Evolutionary conservation across 2,797 vertebrate species (phyloP).

Genomic region (Diglossa cyanea): DNA sequence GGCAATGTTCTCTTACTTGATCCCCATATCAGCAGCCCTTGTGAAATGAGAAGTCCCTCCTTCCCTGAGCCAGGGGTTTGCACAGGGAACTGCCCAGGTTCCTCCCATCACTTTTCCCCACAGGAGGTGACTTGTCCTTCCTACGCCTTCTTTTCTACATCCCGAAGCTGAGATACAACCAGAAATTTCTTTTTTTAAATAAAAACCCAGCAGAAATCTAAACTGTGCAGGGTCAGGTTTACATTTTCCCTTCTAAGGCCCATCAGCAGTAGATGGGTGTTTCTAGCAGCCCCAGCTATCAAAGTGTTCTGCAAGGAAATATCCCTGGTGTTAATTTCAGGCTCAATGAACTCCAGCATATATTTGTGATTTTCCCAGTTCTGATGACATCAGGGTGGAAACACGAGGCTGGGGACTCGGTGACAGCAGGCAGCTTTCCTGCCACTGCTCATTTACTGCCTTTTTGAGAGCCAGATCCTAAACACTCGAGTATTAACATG

Average conservation of each 20-base stretch:
- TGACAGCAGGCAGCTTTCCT: not conserved
- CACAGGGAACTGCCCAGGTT: not conserved
- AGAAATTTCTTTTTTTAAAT: not conserved
- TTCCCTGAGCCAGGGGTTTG: not conserved
- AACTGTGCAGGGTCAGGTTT: not conserved
- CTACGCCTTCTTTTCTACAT: not conserved
- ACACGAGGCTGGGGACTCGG: not conserved
- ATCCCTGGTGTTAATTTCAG: constrained; percentile 26
- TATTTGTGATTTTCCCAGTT: not conserved
- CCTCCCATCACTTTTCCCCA: not conserved
- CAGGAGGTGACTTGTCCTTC: not conserved
- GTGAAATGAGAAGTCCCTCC: not conserved
- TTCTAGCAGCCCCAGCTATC: not conserved
- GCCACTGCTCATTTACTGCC: constrained; percentile 3
- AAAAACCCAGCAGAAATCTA: not conserved
- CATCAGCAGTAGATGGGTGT: not conserved
- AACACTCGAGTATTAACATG: constrained; percentile 28
- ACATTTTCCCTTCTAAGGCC: not conserved
- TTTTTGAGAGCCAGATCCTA: constrained; percentile 7
- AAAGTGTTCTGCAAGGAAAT: not conserved
- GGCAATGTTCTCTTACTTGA: not conserved
- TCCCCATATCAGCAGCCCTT: rapidly evolving
- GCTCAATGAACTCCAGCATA: not conserved
- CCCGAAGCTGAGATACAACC: not conserved
- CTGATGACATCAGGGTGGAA: not conserved